phyloP scores from a whole-genome alignment of 2,113 vertebrate genomes.

The Planiliza haematocheilus region DNA sequence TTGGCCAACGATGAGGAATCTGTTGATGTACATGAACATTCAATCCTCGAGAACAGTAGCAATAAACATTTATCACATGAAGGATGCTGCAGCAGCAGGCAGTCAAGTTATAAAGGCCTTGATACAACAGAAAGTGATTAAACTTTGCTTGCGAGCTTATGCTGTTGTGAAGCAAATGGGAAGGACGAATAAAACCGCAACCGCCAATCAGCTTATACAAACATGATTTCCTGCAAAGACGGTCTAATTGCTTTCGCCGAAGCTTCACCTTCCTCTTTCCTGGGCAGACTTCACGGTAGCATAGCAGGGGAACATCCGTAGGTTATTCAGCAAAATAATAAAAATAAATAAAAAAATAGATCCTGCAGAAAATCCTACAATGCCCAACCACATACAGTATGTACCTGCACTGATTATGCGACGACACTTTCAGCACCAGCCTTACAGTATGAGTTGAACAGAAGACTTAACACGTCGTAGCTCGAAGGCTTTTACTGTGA shows the following conservation, averaged over 20 bases:
- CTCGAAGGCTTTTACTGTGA: constrained; percentile 29
- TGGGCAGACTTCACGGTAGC: too few relatives aligned
- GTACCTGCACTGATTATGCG: background rate
- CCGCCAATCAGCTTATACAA: background rate
- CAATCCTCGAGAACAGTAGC: background rate
- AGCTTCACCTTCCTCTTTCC: too few relatives aligned
- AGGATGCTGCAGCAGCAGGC: too few relatives aligned
- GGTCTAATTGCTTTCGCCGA: too few relatives aligned
- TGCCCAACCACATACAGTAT: background rate
- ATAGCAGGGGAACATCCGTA: too few relatives aligned
- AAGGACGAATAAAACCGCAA: too few relatives aligned
- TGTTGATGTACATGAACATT: background rate
- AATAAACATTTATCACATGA: background rate
- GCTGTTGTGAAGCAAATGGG: background rate
- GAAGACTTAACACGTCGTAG: background rate
- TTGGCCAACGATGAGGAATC: background rate
- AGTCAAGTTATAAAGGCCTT: too few relatives aligned
- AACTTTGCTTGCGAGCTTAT: too few relatives aligned
- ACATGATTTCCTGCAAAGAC: background rate
- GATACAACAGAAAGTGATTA: background rate
- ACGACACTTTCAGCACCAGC: background rate
- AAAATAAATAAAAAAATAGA: background rate
- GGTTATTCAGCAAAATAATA: background rate
- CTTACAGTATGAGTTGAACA: background rate
- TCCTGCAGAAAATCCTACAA: background rate